Evolutionary conservation across 2,888 invertebrate species (phyloP).

Genomic region (Spilosoma lubricipeda): DNA sequence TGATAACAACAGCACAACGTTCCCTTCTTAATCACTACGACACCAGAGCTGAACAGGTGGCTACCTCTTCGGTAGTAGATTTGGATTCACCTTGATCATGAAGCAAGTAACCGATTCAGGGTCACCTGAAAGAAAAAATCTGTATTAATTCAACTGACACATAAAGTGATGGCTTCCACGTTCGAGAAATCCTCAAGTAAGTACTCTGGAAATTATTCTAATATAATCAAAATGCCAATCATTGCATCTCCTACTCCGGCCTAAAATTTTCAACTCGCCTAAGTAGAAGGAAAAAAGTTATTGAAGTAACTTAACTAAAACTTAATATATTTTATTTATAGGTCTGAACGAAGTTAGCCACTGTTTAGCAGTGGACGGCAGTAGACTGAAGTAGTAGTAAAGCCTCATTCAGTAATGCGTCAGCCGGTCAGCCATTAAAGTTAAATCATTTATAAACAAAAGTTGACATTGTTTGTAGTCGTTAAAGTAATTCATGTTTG

Average conservation of each 20-base stretch:
- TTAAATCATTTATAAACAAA: conserved; percentile 47
- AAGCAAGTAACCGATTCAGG: conserved; percentile 96
- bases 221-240: neutral
- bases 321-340: no score
- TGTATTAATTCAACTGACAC: neutral
- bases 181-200: neutral
- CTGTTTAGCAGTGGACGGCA: no score
- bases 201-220: neutral
- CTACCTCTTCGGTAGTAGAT: conserved; percentile 90
- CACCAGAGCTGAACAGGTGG: conserved; percentile 72
- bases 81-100: conserved; percentile 95
- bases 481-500: conserved; percentile 66
- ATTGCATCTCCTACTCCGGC: neutral
- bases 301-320: neutral
- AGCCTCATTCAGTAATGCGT: conserved; percentile 30
- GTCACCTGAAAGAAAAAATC: conserved; percentile 88
- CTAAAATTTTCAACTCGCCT: neutral
- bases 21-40: conserved; percentile 23
- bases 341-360: no score
- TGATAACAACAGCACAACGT: conserved; percentile 36
- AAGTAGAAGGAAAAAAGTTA: neutral
- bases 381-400: no score
- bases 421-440: conserved; percentile 17
- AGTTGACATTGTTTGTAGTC: conserved; percentile 43
- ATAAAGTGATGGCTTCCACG: neutral